phyloP scores from a whole-genome alignment of 1,140 invertebrate species.

The Holcopasites calliopsidis region DNA sequence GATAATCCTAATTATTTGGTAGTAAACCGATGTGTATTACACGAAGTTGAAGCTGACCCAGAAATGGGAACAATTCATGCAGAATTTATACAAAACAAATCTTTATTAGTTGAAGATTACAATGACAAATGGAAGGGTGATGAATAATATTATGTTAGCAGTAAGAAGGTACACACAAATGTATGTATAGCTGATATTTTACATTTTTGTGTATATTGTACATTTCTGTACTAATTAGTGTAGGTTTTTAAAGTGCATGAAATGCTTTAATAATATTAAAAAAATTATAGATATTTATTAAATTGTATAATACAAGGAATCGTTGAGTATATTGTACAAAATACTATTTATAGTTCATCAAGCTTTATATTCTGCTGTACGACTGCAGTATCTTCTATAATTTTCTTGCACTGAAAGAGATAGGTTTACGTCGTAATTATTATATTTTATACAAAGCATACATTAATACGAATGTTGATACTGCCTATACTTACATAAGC shows the following conservation, averaged over 20 bases:
- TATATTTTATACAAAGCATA: background rate
- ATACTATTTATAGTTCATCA: background rate
- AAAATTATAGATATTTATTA: conserved; percentile 8
- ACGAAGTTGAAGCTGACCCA: conserved; percentile 63
- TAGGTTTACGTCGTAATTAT: no score
- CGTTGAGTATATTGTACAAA: no score
- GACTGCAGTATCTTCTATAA: no score
- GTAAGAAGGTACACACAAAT: conserved; percentile 1
- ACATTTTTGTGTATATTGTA: background rate
- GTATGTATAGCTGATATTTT: background rate
- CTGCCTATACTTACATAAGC: conserved; percentile 52
- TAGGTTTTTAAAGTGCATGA: background rate
- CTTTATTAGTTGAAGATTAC: conserved; percentile 83
- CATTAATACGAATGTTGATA: background rate
- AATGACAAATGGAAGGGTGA: conserved; percentile 74
- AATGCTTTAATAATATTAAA: background rate
- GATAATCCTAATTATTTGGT: conserved; percentile 82
- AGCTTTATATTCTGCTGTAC: background rate
- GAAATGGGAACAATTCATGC: conserved; percentile 77
- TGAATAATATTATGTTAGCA: background rate
- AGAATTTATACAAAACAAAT: conserved; percentile 82
- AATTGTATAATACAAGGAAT: conserved; percentile 15
- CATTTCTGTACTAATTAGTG: background rate
- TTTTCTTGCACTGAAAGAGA: conserved; percentile 41
- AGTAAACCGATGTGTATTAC: conserved; percentile 82